Evolutionary conservation across 2,797 vertebrate species (phyloP).

Genomic region (Triplophysa yarkandensis): DNA sequence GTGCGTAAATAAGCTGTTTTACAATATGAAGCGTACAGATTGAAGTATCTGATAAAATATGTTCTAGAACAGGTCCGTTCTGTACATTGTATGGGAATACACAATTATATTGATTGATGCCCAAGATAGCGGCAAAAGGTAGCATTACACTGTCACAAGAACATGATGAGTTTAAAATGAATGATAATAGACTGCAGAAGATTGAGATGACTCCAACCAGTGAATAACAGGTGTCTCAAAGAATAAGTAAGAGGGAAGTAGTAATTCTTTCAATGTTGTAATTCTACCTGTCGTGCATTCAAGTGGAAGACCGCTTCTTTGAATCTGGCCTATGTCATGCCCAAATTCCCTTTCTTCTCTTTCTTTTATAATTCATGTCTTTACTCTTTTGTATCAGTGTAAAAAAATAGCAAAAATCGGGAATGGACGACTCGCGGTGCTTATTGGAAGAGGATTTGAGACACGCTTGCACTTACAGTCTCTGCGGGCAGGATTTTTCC

Average conservation of each 20-base stretch:
- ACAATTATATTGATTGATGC: background rate
- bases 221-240: conserved; percentile 1
- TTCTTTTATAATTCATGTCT: background rate
- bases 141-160: conserved; percentile 9
- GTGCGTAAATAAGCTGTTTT: conserved; percentile 1
- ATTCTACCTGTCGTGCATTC: background rate
- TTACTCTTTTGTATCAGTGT: background rate
- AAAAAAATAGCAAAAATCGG: conserved; percentile 1
- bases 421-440: background rate
- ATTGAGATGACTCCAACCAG: background rate
- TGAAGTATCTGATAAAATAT: background rate
- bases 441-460: background rate
- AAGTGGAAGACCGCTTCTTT: background rate
- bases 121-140: background rate
- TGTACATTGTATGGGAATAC: background rate
- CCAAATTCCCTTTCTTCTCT: background rate
- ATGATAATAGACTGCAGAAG: background rate
- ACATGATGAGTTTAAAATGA: conserved; percentile 4
- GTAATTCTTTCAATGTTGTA: conserved; percentile 11
- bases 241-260: background rate
- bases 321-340: background rate
- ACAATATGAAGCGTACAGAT: background rate
- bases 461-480: background rate
- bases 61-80: background rate
- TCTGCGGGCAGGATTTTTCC: conserved; percentile 22